phyloP scores from a whole-genome alignment of 2,888 invertebrate genomes.

The Eurytoma adleriae region DNA sequence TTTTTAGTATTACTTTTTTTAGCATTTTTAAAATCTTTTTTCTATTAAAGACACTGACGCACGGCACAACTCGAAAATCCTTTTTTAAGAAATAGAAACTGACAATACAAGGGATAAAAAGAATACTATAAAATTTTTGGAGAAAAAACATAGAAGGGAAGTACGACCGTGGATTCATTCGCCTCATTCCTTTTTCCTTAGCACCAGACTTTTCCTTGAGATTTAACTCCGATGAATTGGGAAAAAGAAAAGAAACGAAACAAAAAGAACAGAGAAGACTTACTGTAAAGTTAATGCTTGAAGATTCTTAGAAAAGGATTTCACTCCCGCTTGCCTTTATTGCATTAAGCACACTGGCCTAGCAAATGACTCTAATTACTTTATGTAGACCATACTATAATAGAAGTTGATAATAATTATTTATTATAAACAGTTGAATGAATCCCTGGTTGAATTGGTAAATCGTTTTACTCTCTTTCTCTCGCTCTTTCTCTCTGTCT shows the following conservation, averaged over 20 bases:
- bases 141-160: conserved; percentile 27
- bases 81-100: conserved; percentile 60
- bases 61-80: conserved; percentile 61
- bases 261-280: conserved; percentile 12
- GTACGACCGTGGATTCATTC: conserved; percentile 45
- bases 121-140: conserved; percentile 30
- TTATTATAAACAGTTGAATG: conserved; percentile 66
- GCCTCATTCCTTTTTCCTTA: conserved; percentile 28
- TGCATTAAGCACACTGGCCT: conserved; percentile 66
- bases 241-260: conserved; percentile 43
- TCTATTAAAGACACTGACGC: conserved; percentile 60
- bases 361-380: conserved; percentile 63
- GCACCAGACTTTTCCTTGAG: conserved; percentile 11
- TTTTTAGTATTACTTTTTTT: conserved; percentile 28
- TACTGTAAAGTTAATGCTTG: conserved; percentile 38
- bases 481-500: no score
- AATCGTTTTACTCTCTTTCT: conserved; percentile 58
- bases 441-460: conserved; percentile 61
- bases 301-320: conserved; percentile 63
- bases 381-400: conserved; percentile 65
- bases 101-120: conserved; percentile 17
- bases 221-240: conserved; percentile 25
- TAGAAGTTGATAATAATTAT: conserved; percentile 65
- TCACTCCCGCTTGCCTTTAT: conserved; percentile 59
- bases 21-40: conserved; percentile 38